Percentiles rank a stretch among this genome's conserved stretches.
These are phyloP conservation scores for Lycopodina hypogea DNA, from an alignment of 37 sponge, comb jelly and placozoan genomes.

Conservation along the genomic window DNA sequence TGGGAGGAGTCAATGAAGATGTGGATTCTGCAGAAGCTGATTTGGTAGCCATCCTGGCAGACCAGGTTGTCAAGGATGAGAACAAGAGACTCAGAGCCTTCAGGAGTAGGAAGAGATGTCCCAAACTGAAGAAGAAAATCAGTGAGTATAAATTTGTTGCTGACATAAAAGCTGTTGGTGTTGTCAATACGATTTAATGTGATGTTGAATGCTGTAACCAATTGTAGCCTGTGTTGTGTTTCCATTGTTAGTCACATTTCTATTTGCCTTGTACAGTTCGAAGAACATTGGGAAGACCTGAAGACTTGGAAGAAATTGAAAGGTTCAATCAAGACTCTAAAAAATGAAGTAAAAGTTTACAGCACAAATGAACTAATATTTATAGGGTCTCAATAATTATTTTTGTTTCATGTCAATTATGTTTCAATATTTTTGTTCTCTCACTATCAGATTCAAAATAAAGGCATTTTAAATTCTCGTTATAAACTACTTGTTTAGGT, in stretches of 20 bases:
- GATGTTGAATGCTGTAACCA: not conserved
- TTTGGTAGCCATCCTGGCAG: constrained; percentile 46
- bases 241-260: not conserved
- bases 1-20: constrained; percentile 13
- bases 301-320: constrained; percentile 56
- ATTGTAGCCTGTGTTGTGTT: not conserved
- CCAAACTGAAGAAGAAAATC: constrained; percentile 39
- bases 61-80: constrained; percentile 54
- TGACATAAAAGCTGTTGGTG: not conserved
- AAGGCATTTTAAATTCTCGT: too few species aligned
- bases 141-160: constrained; percentile 20
- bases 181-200: not conserved
- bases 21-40: constrained; percentile 38
- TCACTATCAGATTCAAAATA: too few species aligned
- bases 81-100: constrained; percentile 40
- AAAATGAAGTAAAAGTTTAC: not conserved
- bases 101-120: constrained; percentile 17
- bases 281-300: constrained; percentile 64
- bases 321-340: constrained; percentile 35
- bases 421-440: too few species aligned
- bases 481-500: too few species aligned
- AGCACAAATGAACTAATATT: not conserved
- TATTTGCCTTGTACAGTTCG: constrained; percentile 51
- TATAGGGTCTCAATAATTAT: not conserved
- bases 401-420: too few species aligned